Conservation (phyloP, 2,113 vertebrate species). For the Alethe diademata region DNA sequence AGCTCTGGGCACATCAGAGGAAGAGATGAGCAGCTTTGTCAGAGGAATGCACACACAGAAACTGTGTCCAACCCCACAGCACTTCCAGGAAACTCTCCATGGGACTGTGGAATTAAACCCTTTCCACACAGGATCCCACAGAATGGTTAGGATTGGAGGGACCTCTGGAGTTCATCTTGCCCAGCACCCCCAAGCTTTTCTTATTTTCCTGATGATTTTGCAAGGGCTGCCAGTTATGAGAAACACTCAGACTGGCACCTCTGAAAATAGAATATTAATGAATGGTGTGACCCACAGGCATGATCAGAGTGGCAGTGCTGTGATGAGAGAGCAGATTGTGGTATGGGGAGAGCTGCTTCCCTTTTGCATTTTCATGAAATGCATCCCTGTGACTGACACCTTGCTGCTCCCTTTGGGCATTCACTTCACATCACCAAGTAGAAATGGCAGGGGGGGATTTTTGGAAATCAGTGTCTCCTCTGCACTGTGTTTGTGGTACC, state of each 20-base stretch:
- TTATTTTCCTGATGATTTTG: background rate
- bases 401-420: background rate
- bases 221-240: background rate
- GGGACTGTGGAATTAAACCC: background rate
- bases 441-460: background rate
- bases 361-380: background rate
- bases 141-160: background rate
- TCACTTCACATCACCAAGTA: background rate
- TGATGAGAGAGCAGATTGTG: background rate
- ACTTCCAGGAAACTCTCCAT: background rate
- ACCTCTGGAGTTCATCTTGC: background rate
- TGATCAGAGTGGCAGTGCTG: background rate
- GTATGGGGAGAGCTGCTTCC: background rate
- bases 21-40: background rate
- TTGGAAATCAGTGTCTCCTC: background rate
- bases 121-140: background rate
- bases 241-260: fast-evolving
- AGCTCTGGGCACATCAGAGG: background rate
- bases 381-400: background rate
- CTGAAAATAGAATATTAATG: background rate
- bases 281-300: background rate
- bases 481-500: background rate
- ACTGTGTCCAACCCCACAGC: background rate
- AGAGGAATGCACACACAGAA: background rate
- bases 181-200: background rate